phyloP scores from a whole-genome alignment of 2,888 invertebrate species.

The Nemotelus pantherinus region DNA sequence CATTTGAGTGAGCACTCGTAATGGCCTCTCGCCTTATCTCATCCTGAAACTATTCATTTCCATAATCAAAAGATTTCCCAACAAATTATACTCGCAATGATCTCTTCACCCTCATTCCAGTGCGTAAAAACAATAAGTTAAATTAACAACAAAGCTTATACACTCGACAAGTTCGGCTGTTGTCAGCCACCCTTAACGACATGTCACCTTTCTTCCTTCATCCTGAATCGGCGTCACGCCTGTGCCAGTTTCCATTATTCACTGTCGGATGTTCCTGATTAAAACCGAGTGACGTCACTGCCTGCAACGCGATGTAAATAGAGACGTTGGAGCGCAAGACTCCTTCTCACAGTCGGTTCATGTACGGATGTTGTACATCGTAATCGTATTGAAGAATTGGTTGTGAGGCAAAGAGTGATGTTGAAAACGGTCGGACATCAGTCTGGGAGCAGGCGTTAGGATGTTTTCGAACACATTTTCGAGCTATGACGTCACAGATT shows the following conservation, averaged over 20 bases:
- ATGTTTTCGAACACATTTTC: conserved; percentile 16
- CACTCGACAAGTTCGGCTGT: too few species aligned
- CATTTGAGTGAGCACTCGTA: too few species aligned
- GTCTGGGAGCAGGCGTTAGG: conserved; percentile 18
- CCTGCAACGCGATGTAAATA: not conserved
- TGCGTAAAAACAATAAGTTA: too few species aligned
- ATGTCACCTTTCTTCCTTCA: not conserved
- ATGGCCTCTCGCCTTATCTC: too few species aligned
- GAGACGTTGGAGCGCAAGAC: not conserved
- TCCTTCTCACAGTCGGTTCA: not conserved
- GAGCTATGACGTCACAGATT: not conserved
- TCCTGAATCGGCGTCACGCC: not conserved
- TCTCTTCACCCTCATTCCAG: too few species aligned
- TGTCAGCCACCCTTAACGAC: not conserved
- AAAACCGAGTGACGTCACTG: conserved; percentile 14
- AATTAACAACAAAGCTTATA: too few species aligned
- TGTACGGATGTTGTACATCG: not conserved
- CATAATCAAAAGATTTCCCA: too few species aligned
- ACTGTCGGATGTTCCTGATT: not conserved
- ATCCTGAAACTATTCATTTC: too few species aligned
- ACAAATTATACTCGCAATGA: too few species aligned
- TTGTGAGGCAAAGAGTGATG: not conserved
- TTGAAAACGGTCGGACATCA: not conserved
- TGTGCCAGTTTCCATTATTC: not conserved
- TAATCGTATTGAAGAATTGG: not conserved